Evolutionary conservation across 1,140 invertebrate species (phyloP).

Genomic region (Pinna nobilis): DNA sequence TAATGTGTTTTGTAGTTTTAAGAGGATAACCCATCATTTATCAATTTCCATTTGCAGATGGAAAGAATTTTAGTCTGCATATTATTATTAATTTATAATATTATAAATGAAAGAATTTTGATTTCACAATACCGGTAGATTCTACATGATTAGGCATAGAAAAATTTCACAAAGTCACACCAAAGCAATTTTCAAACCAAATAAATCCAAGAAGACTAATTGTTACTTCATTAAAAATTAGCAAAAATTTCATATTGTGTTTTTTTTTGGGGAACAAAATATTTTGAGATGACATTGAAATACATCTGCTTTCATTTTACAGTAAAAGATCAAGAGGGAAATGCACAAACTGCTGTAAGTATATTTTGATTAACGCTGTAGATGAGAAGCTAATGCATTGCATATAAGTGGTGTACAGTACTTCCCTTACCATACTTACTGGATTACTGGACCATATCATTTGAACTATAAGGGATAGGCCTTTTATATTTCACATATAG

Average conservation of each 20-base stretch:
- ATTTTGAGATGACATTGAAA: not conserved
- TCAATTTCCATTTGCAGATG: not conserved
- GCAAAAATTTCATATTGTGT: too few relatives aligned
- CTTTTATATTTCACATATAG: not conserved
- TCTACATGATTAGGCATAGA: too few relatives aligned
- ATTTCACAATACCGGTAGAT: too few relatives aligned
- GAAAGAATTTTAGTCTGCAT: not conserved
- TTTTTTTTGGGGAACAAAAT: too few relatives aligned
- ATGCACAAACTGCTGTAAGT: slow-evolving; percentile 53
- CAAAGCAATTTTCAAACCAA: too few relatives aligned
- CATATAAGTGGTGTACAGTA: not conserved
- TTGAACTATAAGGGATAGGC: not conserved
- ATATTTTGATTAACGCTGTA: not conserved
- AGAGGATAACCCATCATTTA: too few relatives aligned
- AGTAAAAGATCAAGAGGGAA: slow-evolving; percentile 44
- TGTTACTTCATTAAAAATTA: too few relatives aligned
- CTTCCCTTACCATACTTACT: not conserved
- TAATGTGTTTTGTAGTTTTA: too few relatives aligned
- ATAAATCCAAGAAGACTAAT: too few relatives aligned
- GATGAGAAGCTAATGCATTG: not conserved
- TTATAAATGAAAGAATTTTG: too few relatives aligned
- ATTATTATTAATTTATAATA: too few relatives aligned
- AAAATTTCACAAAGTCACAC: too few relatives aligned
- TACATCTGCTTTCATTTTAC: slow-evolving; percentile 9
- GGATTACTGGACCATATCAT: not conserved